phyloP scores from a whole-genome alignment of 2,113 vertebrate species.

The Tretioscincus oriximinensis region DNA sequence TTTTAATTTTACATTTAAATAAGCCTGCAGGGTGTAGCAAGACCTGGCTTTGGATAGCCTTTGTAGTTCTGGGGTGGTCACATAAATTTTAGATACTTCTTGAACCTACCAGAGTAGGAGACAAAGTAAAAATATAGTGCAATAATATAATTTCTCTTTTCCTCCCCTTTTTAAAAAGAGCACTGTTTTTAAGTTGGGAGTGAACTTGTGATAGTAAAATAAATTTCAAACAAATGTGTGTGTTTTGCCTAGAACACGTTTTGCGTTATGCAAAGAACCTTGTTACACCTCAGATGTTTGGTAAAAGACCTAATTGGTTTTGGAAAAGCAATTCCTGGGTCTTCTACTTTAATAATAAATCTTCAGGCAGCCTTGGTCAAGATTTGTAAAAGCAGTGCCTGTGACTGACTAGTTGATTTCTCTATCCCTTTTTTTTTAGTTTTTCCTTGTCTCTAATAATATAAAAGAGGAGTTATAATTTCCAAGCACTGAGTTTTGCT shows the following conservation, averaged over 20 bases:
- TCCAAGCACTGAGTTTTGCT: background rate
- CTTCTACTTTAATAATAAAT: background rate
- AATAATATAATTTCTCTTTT: too few relatives aligned
- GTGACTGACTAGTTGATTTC: background rate
- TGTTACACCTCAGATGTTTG: fast-evolving
- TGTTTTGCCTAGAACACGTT: background rate
- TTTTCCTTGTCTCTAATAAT: background rate
- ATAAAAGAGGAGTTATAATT: constrained; percentile 6
- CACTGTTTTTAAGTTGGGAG: background rate
- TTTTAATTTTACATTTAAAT: background rate
- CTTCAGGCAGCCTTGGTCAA: background rate
- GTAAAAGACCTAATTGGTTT: background rate
- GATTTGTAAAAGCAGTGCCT: background rate
- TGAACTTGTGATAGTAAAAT: background rate
- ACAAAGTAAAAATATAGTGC: background rate
- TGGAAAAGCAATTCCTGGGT: background rate
- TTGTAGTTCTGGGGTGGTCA: background rate
- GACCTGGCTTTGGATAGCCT: background rate
- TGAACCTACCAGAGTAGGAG: background rate
- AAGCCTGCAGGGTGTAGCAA: background rate
- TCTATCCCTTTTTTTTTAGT: background rate
- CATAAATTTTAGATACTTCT: background rate
- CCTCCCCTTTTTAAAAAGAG: background rate
- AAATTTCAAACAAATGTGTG: too few relatives aligned
- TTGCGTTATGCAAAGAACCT: background rate